Evolutionary conservation across 2,113 vertebrate genomes (phyloP).

Genomic region (Chrysochloris asiatica): DNA sequence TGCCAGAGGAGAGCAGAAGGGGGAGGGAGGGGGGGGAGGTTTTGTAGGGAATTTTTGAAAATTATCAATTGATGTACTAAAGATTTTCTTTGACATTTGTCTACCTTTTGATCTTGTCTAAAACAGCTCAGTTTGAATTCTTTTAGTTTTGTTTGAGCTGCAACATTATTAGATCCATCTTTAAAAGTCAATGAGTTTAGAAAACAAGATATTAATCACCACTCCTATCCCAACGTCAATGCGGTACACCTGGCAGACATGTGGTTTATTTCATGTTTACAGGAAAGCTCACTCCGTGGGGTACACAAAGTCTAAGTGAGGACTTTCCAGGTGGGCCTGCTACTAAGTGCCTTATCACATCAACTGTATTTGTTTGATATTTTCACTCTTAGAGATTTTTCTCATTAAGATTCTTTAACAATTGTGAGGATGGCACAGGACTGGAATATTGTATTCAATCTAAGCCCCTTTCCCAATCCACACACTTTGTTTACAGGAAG

Average conservation of each 20-base stretch:
- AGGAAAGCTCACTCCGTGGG: slow-evolving; percentile 60
- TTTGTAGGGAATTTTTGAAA: slow-evolving; percentile 65
- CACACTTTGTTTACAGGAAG: slow-evolving; percentile 18
- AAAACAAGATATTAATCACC: slow-evolving; percentile 79
- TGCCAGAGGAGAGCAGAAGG: slow-evolving; percentile 51
- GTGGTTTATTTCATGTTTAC: slow-evolving; percentile 45
- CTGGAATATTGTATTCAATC: slow-evolving; percentile 17
- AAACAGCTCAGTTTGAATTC: slow-evolving; percentile 72
- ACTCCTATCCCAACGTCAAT: slow-evolving; percentile 72
- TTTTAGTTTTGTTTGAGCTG: slow-evolving; percentile 66
- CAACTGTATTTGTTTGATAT: slow-evolving; percentile 56
- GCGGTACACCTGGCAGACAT: slow-evolving; percentile 44
- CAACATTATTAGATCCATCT: slow-evolving; percentile 61
- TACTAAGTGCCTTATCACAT: slow-evolving; percentile 63
- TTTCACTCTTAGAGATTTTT: slow-evolving; percentile 62
- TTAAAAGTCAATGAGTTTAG: slow-evolving; percentile 77
- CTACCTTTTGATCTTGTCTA: slow-evolving; percentile 79
- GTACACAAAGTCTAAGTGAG: slow-evolving; percentile 62
- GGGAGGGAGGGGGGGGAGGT: too few species aligned
- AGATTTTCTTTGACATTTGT: slow-evolving; percentile 81
- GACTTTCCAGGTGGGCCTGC: slow-evolving; percentile 20
- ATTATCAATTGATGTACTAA: slow-evolving; percentile 73
- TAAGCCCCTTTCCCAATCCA: not conserved
- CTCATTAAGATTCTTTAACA: slow-evolving; percentile 71
- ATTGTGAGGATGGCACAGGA: not conserved